phyloP scores from a whole-genome alignment of 2,797 vertebrate genomes.

The Myotis myotis region DNA sequence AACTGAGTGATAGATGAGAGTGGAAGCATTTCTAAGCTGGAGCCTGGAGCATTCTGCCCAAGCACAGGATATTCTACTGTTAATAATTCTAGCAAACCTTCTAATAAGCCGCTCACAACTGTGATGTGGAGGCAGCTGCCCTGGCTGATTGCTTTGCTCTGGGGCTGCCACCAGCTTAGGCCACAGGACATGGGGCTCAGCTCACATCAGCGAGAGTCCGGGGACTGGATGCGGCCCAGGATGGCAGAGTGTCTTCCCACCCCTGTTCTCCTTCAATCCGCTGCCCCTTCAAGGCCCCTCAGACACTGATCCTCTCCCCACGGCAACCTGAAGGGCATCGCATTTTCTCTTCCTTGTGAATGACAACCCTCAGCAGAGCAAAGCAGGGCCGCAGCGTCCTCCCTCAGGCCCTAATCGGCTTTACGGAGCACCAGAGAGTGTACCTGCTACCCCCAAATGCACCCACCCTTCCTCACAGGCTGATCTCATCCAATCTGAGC shows the following conservation, averaged over 20 bases:
- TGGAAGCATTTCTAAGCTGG: not conserved
- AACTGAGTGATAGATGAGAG: not conserved
- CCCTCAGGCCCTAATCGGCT: not conserved
- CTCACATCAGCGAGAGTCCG: not conserved
- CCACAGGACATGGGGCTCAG: not conserved
- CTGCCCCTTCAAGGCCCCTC: not conserved
- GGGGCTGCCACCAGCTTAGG: not conserved
- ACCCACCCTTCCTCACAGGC: not conserved
- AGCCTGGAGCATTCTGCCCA: not conserved
- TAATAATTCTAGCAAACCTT: not conserved
- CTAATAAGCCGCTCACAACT: no score
- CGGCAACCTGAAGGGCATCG: not conserved
- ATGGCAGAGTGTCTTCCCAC: not conserved
- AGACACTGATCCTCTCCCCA: not conserved
- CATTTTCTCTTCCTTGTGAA: not conserved
- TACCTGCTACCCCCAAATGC: not conserved
- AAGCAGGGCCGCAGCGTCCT: not conserved
- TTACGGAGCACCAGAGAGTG: not conserved
- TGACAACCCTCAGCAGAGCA: not conserved
- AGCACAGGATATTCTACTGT: not conserved
- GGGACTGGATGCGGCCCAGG: not conserved
- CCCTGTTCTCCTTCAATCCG: not conserved
- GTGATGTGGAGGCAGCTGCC: rapidly evolving
- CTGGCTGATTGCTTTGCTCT: not conserved
- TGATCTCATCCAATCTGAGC: rapidly evolving